A percentile compares a stretch with the other conserved stretches of the same genome.
Conservation (phyloP, 2,113 vertebrate species). For the Geococcyx californianus region DNA sequence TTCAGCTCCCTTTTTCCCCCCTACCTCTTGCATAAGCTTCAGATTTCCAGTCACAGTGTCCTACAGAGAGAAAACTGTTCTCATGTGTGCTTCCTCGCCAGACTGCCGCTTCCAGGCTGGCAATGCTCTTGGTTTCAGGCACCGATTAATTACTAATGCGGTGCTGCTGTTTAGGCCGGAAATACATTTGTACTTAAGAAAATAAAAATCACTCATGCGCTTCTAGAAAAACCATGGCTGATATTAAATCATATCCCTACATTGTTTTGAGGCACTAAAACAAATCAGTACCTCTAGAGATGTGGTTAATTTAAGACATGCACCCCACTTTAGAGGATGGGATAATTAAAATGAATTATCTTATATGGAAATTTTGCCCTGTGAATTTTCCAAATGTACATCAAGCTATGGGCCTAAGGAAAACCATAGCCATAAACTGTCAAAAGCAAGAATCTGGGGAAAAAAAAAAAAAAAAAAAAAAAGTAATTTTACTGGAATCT, state of each 20-base stretch:
- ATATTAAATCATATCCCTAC: neutral
- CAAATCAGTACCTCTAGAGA: neutral
- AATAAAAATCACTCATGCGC: neutral
- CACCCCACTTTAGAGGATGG: neutral
- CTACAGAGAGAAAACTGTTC: neutral
- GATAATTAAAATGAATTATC: neutral
- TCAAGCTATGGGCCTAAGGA: neutral
- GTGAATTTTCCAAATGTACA: neutral
- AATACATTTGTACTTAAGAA: neutral
- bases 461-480: neutral
- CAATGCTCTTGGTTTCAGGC: neutral
- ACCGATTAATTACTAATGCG: slow-evolving; percentile 13
- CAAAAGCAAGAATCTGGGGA: neutral
- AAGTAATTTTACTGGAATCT: neutral
- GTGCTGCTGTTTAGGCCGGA: neutral
- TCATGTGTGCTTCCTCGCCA: fast-evolving
- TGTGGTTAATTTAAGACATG: neutral
- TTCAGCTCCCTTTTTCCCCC: neutral
- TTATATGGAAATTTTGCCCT: neutral
- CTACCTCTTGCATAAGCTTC: neutral
- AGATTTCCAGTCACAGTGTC: neutral
- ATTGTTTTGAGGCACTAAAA: neutral
- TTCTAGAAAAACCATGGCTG: neutral
- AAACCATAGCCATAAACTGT: neutral
- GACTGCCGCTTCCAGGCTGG: neutral